phyloP scores from a whole-genome alignment of 92 coral and sea anemone genomes.

The Zoanthus sansibaricus region DNA sequence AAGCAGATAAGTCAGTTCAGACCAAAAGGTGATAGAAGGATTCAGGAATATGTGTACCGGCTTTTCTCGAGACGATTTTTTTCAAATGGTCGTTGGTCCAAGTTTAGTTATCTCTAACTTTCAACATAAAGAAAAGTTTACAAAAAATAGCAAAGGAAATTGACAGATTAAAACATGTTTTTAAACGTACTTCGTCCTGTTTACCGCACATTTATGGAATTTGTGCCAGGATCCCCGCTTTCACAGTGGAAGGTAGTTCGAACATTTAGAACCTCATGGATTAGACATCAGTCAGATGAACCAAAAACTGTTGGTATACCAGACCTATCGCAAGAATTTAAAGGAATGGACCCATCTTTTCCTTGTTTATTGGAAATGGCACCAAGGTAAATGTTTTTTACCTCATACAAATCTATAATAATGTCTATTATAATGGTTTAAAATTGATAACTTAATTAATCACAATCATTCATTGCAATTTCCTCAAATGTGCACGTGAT shows the following conservation, averaged over 20 bases:
- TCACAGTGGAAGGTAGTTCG: not conserved
- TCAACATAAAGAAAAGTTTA: not conserved
- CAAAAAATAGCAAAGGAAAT: not conserved
- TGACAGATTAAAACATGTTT: not conserved
- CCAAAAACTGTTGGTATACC: conserved; percentile 72
- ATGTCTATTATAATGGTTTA: too few species aligned
- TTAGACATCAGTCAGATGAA: conserved; percentile 33
- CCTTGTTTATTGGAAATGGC: conserved; percentile 81
- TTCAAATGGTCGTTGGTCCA: too few species aligned
- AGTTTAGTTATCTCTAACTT: not conserved
- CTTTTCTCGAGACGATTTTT: too few species aligned
- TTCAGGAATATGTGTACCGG: too few species aligned
- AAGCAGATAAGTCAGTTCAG: not conserved
- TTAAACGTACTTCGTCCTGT: conserved; percentile 7
- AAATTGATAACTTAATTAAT: too few species aligned
- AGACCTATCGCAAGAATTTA: conserved; percentile 82
- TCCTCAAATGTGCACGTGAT: too few species aligned
- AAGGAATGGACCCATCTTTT: conserved; percentile 81
- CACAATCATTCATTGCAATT: too few species aligned
- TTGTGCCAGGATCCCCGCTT: not conserved
- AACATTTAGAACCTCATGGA: not conserved
- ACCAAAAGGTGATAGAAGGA: not conserved
- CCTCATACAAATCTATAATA: too few species aligned
- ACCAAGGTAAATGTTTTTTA: conserved; percentile 55
- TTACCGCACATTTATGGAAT: not conserved